Evolutionary conservation across 2,888 invertebrate species (phyloP).

Genomic region (Xanthorhoe spadicearia): DNA sequence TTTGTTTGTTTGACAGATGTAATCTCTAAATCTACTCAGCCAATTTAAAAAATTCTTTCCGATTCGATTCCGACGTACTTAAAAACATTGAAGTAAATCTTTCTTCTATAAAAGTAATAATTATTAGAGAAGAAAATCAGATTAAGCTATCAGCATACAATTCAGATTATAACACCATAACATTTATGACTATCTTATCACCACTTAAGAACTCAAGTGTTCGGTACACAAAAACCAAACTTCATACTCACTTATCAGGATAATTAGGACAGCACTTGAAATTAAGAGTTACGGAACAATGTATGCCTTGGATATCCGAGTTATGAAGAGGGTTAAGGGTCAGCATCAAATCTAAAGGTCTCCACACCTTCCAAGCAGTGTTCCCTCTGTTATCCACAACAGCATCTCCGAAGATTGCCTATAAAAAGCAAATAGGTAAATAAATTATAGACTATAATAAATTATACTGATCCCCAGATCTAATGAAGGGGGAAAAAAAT

Average conservation of each 20-base stretch:
- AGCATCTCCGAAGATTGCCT: slow-evolving; percentile 92
- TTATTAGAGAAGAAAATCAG: too few species aligned
- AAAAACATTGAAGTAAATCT: too few species aligned
- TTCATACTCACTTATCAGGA: slow-evolving; percentile 89
- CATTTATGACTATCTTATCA: too few species aligned
- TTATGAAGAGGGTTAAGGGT: slow-evolving; percentile 91
- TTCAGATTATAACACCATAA: background rate
- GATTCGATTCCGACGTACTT: too few species aligned
- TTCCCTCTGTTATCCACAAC: slow-evolving; percentile 87
- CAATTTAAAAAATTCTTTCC: too few species aligned
- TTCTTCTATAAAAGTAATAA: too few species aligned
- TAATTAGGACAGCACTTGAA: slow-evolving; percentile 90
- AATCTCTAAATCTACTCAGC: too few species aligned
- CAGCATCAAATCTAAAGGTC: slow-evolving; percentile 90
- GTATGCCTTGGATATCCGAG: slow-evolving; percentile 87
- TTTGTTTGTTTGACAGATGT: too few species aligned
- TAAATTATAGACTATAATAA: background rate
- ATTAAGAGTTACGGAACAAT: slow-evolving; percentile 90
- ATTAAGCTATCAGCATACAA: background rate
- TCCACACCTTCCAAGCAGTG: slow-evolving; percentile 87
- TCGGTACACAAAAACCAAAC: background rate
- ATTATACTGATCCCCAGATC: too few species aligned
- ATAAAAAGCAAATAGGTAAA: slow-evolving; percentile 32
- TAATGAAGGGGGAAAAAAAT: too few species aligned
- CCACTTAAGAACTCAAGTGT: background rate